phyloP scores from a whole-genome alignment of 1,140 invertebrate genomes.

The Aphis gossypii region DNA sequence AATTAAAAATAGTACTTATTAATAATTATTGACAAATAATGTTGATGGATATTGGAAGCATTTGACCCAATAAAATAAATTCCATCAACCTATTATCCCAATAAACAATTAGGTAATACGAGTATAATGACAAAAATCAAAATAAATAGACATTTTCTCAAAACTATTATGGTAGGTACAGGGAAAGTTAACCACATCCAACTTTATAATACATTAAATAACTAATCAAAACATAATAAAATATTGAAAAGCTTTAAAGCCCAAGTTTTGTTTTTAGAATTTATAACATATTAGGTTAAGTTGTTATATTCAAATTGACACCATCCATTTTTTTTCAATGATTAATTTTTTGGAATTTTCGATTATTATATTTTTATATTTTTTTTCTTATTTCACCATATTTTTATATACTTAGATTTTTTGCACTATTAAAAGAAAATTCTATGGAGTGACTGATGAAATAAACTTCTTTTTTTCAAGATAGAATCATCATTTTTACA shows the following conservation, averaged over 20 bases:
- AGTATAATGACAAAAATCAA: neutral
- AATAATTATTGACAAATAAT: neutral
- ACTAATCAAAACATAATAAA: neutral
- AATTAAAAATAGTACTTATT: too few relatives aligned
- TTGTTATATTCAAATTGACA: too few relatives aligned
- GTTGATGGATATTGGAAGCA: neutral
- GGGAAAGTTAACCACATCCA: neutral
- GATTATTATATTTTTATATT: too few relatives aligned
- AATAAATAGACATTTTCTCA: neutral
- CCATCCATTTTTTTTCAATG: too few relatives aligned
- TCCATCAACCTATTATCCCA: neutral
- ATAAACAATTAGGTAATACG: slow-evolving; percentile 9
- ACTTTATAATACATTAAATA: neutral
- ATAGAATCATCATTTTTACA: too few relatives aligned
- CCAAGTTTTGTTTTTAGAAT: neutral
- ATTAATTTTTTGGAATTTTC: too few relatives aligned
- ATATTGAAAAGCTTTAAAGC: neutral
- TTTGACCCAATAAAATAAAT: slow-evolving; percentile 25
- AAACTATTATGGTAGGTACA: neutral
- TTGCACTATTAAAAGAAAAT: too few relatives aligned
- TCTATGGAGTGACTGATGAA: too few relatives aligned
- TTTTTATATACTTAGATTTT: too few relatives aligned
- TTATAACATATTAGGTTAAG: too few relatives aligned
- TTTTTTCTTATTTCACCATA: too few relatives aligned
- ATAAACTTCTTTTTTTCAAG: too few relatives aligned